Conservation (phyloP, 2,888 invertebrate species). For the Xiphydria camelus region DNA sequence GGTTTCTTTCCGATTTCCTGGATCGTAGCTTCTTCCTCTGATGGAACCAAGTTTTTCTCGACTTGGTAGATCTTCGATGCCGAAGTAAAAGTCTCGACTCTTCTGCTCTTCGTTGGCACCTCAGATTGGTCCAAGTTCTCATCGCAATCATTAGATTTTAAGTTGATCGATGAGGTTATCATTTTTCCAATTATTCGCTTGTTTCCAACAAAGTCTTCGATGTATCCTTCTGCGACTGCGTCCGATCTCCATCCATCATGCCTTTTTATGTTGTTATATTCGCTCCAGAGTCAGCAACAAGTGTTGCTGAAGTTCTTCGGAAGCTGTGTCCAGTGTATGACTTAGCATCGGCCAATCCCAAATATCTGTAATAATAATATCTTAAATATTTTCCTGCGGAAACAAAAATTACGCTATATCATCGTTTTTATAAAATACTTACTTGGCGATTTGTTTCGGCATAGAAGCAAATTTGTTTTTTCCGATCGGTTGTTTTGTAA, state of each 20-base stretch:
- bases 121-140: slow-evolving; percentile 3
- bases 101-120: neutral
- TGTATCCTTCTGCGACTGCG: neutral
- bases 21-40: too few relatives aligned
- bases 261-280: neutral
- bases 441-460: slow-evolving; percentile 17
- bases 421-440: neutral
- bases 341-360: neutral
- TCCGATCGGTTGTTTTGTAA: neutral
- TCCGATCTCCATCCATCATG: neutral
- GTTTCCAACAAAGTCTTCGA: slow-evolving; percentile 4
- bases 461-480: neutral
- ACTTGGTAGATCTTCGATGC: too few relatives aligned
- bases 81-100: too few relatives aligned
- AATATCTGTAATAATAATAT: neutral
- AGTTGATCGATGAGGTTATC: slow-evolving; percentile 6
- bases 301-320: neutral
- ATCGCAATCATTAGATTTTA: neutral
- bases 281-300: neutral
- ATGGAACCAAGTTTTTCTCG: too few relatives aligned
- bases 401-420: neutral
- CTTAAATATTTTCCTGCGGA: too few relatives aligned
- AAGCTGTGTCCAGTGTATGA: neutral
- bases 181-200: slow-evolving; percentile 5
- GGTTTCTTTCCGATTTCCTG: too few relatives aligned